Evolutionary conservation across 2,888 invertebrate genomes (phyloP).

Genomic region (Mystacides longicornis): DNA sequence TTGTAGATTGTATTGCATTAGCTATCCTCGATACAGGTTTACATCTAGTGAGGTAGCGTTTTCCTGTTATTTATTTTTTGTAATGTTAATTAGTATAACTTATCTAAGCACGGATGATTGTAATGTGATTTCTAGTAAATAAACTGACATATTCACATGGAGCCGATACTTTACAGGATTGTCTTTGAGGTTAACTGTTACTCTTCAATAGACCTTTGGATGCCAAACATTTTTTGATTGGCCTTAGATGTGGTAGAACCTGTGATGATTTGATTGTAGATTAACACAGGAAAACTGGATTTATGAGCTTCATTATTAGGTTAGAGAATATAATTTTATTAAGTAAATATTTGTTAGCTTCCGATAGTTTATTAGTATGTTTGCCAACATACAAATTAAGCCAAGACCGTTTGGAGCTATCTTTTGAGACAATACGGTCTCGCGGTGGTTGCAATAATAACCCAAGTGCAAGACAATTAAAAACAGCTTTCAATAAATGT

Average conservation of each 20-base stretch:
- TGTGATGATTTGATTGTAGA: not conserved
- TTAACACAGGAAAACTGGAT: not conserved
- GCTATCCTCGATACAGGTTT: no score
- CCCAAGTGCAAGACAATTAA: not conserved
- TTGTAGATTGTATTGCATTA: no score
- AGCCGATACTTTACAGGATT: no score
- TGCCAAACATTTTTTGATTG: not conserved
- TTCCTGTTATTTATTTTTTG: no score
- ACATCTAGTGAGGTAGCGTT: no score
- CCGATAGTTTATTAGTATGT: not conserved
- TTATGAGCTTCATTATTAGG: not conserved
- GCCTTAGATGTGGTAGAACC: not conserved
- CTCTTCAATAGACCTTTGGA: no score
- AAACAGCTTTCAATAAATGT: not conserved
- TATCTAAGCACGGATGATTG: no score
- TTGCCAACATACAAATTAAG: not conserved
- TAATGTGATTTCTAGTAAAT: no score
- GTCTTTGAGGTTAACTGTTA: no score
- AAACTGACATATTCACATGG: no score
- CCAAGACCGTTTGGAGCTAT: no score
- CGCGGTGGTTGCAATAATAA: not conserved
- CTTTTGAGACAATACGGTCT: not conserved
- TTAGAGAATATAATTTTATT: not conserved
- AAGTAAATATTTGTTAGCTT: not conserved
- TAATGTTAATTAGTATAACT: no score